These are phyloP conservation scores for Nephrotoma flavescens DNA, from an alignment of 2,888 invertebrate species.

Conservation along the genomic window DNA sequence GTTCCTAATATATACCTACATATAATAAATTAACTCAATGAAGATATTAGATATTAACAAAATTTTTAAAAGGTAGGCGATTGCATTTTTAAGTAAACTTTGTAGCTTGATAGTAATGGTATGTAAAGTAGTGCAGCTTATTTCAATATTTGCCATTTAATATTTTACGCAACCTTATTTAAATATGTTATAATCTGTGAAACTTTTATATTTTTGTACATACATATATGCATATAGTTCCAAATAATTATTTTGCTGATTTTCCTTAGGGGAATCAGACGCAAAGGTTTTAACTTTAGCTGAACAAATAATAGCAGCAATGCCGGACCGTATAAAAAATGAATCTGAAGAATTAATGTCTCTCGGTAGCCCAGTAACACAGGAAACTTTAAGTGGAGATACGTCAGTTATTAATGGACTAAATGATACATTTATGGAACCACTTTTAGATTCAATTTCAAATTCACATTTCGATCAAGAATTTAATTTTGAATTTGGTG, in stretches of 20 bases:
- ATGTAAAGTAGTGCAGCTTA: background rate
- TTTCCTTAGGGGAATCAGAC: slow-evolving; percentile 78
- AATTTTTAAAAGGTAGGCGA: background rate
- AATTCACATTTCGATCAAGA: slow-evolving; percentile 52
- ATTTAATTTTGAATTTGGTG: slow-evolving; percentile 69
- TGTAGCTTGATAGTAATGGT: background rate
- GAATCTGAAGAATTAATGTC: slow-evolving; percentile 58
- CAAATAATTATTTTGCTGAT: background rate
- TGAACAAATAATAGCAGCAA: slow-evolving; percentile 95
- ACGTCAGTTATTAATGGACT: slow-evolving; percentile 26
- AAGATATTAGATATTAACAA: background rate
- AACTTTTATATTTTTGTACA: background rate
- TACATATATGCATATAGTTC: too few species aligned
- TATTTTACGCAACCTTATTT: background rate
- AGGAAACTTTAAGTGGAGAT: slow-evolving; percentile 32
- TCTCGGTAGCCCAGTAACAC: slow-evolving; percentile 38
- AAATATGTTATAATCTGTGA: background rate
- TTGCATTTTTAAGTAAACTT: background rate
- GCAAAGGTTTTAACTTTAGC: slow-evolving; percentile 84
- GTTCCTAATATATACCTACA: background rate
- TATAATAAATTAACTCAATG: background rate
- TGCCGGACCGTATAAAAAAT: slow-evolving; percentile 94
- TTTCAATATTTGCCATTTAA: background rate
- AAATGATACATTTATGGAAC: slow-evolving; percentile 62
- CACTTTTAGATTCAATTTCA: slow-evolving; percentile 48